Base-by-base conservation (phyloP, 1,140 invertebrate species). In the Trichogramma pretiosum region DNA sequence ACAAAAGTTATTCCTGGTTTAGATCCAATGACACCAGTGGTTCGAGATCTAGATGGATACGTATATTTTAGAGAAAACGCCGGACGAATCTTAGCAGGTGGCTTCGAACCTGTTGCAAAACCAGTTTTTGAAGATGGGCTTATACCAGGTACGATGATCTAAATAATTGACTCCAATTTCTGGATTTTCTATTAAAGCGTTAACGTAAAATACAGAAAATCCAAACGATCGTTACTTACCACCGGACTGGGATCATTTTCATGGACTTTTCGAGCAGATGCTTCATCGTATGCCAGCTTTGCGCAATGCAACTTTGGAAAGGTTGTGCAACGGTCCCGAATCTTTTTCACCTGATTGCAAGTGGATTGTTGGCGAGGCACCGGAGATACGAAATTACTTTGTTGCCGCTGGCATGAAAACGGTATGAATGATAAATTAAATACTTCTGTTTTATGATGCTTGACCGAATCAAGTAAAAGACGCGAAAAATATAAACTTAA, bases 361-460 rank as follows among this genome's bases (percentile, higher is more conserved):
- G 62, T 91, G 87, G 87, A 88, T 91, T 34, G 74, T 98, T 13
- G 94, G 94, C 2, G 88, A 97, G 77, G 80, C 88, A 13, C 85
- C 93, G 1, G 93, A 97, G 77, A 85, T 97, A 50, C 76, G 81
- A 56, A 97, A 97, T 63, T 99, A 98, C 70, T 93, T 85, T 65
- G 83, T 99, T 17, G 92, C 93, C 3, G 90, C 92, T 45, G 95
- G 93, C 24, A 91, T 97, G 82, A 94, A 94, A 76, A 93, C 90
- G 0, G 84, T 69, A 58, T 50, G 51, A 60, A 39, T 28, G 5
- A 11, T 28, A 22, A 32, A 13, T 39, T 23, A n/a, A 17, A 52
- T n/a, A 34, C 22, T 13, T 18, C 13, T 32, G 28, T 35, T 36
- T 14, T n/a, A n/a, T n/a, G n/a, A n/a, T n/a, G n/a, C n/a, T n/a